Conservation (phyloP, 2,113 vertebrate species). For the Noctilio leporinus region DNA sequence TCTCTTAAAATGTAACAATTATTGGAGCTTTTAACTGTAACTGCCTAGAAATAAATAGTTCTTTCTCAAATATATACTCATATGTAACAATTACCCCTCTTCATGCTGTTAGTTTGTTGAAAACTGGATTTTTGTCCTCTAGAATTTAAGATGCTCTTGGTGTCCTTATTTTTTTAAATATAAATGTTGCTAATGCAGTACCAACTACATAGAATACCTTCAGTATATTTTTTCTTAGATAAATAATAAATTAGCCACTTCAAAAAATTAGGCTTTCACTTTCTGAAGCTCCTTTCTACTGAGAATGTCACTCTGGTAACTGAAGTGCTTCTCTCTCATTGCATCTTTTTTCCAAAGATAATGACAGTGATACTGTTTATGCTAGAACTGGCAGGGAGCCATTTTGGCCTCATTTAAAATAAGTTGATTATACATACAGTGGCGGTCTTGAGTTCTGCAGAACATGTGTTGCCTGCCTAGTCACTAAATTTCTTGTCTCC, state of each 20-base stretch:
- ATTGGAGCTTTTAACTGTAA: no score
- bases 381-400: neutral
- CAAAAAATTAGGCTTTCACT: neutral
- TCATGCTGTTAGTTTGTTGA: neutral
- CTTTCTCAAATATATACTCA: no score
- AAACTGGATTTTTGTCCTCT: neutral
- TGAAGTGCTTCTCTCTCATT: neutral
- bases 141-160: neutral
- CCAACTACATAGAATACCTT: neutral
- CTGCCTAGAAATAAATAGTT: no score
- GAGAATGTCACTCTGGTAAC: neutral
- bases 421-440: neutral
- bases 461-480: neutral
- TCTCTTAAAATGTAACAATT: no score
- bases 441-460: neutral
- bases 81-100: neutral
- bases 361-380: neutral
- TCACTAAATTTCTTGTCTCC: neutral
- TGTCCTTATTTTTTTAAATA: neutral
- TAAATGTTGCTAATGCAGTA: neutral
- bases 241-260: neutral
- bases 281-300: neutral
- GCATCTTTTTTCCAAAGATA: neutral
- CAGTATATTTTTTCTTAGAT: neutral
- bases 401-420: neutral